Evolutionary conservation across 2,888 invertebrate genomes (phyloP).

Genomic region (Achlya flavicornis): DNA sequence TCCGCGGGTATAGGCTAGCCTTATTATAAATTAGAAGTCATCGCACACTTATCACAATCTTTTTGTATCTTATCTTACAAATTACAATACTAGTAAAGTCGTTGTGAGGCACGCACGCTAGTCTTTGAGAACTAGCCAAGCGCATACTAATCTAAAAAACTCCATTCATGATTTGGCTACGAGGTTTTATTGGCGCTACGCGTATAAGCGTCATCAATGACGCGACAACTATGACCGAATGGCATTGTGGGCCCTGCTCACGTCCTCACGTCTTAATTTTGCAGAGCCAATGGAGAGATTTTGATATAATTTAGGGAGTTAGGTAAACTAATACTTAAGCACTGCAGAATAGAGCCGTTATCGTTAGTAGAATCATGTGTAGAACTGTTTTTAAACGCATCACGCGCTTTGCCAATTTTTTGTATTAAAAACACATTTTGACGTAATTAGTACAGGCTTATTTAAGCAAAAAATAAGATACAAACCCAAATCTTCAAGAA

Average conservation of each 20-base stretch:
- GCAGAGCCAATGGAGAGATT: neutral
- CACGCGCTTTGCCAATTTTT: too few relatives aligned
- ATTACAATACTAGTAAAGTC: neutral
- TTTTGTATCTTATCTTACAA: neutral
- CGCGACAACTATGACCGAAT: neutral
- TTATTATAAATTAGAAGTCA: too few relatives aligned
- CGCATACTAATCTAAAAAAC: neutral
- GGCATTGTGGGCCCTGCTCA: neutral
- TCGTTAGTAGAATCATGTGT: too few relatives aligned
- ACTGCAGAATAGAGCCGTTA: too few relatives aligned
- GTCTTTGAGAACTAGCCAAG: neutral
- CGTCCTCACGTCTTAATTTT: neutral
- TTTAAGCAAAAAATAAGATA: neutral
- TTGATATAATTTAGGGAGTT: too few relatives aligned
- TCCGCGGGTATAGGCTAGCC: too few relatives aligned
- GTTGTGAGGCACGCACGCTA: neutral
- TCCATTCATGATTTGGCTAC: neutral
- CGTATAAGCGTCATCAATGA: neutral
- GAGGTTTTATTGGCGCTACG: neutral
- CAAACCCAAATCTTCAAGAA: neutral
- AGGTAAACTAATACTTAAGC: too few relatives aligned
- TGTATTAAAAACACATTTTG: neutral
- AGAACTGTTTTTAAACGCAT: too few relatives aligned
- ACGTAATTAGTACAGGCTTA: neutral
- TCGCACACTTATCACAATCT: neutral